Evolutionary conservation across 2,888 invertebrate genomes (phyloP).

Genomic region (Nephrocerus scutellatus): DNA sequence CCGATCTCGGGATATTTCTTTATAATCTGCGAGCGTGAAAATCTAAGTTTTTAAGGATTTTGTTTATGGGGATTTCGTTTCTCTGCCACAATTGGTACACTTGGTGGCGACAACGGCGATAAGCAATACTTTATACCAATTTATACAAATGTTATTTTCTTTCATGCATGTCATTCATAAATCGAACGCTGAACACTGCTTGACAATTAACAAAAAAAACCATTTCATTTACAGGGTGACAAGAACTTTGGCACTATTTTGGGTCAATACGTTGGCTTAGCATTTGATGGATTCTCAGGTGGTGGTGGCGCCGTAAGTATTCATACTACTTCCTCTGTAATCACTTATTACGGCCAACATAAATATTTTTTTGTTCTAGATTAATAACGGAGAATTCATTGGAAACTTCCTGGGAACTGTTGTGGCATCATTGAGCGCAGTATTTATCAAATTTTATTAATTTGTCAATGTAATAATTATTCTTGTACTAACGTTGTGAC

Average conservation of each 20-base stretch:
- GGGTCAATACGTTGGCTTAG: slow-evolving; percentile 42
- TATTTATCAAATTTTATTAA: slow-evolving; percentile 30
- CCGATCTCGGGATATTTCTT: too few species aligned
- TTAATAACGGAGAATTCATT: slow-evolving; percentile 45
- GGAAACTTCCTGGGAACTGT: slow-evolving; percentile 46
- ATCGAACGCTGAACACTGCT: not conserved
- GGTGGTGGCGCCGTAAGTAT: slow-evolving; percentile 45
- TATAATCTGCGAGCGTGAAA: too few species aligned
- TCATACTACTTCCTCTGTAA: not conserved
- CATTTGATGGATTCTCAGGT: slow-evolving; percentile 45
- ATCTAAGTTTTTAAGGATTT: too few species aligned
- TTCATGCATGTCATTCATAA: too few species aligned
- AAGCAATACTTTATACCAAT: too few species aligned
- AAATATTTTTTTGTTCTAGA: slow-evolving; percentile 27
- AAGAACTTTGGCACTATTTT: slow-evolving; percentile 46
- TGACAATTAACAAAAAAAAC: not conserved
- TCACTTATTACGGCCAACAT: not conserved
- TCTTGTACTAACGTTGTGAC: slow-evolving; percentile 16
- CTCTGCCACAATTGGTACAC: too few species aligned
- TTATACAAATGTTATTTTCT: too few species aligned
- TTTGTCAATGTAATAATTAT: slow-evolving; percentile 1
- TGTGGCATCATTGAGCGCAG: slow-evolving; percentile 45
- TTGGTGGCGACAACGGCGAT: too few species aligned
- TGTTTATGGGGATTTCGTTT: too few species aligned
- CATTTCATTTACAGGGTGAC: slow-evolving; percentile 31